phyloP scores from a whole-genome alignment of 92 coral and sea anemone genomes.

The Muricea muricata region DNA sequence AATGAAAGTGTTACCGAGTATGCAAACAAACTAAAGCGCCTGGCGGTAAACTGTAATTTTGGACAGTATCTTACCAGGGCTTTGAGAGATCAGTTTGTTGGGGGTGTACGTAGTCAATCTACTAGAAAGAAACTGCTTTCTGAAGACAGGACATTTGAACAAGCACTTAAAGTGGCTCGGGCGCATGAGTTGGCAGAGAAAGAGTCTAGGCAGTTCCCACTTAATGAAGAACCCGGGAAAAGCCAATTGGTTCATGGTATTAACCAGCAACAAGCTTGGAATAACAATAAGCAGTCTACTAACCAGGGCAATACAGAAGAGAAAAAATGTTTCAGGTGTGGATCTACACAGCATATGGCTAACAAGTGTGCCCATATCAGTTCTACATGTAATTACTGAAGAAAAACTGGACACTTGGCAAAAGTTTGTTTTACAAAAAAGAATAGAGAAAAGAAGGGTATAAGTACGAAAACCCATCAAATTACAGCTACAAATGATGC shows the following conservation, averaged over 20 bases:
- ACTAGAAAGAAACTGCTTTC: slow-evolving; percentile 56
- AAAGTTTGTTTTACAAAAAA: slow-evolving; percentile 53
- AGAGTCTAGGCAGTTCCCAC: slow-evolving; percentile 15
- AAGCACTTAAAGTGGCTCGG: slow-evolving; percentile 54
- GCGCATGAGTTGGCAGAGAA: slow-evolving; percentile 51
- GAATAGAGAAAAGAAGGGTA: background rate
- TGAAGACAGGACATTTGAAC: slow-evolving; percentile 55
- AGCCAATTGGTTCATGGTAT: background rate
- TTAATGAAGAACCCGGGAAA: background rate
- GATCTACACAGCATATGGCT: slow-evolving; percentile 22
- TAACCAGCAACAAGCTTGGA: too few species aligned
- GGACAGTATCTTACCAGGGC: too few species aligned
- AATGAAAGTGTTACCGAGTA: slow-evolving; percentile 58
- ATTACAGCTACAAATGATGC: background rate
- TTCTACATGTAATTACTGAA: background rate
- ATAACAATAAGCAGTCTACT: too few species aligned
- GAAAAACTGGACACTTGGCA: slow-evolving; percentile 54
- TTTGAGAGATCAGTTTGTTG: slow-evolving; percentile 55
- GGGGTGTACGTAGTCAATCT: slow-evolving; percentile 44
- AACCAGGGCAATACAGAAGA: background rate
- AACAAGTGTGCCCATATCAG: background rate
- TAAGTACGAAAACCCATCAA: background rate
- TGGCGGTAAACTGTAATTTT: slow-evolving; percentile 4
- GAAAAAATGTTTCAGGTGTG: slow-evolving; percentile 12
- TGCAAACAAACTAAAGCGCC: slow-evolving; percentile 37